These are phyloP conservation scores for Nephrotoma flavescens DNA, from an alignment of 2,888 invertebrate genomes.

Conservation along the genomic window DNA sequence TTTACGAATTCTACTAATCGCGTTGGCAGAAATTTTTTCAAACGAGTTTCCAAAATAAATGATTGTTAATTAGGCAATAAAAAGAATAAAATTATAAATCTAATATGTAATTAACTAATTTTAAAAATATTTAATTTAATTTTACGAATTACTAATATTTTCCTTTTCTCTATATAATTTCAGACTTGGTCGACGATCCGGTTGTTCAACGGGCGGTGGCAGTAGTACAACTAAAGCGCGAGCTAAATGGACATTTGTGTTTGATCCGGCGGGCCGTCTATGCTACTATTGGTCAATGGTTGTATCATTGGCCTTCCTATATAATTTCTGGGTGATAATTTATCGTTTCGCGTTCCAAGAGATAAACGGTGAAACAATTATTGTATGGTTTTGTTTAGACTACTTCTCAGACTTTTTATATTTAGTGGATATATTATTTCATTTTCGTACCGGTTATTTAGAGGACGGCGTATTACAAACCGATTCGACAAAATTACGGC, in stretches of 20 bases:
- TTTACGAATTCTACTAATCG: no score
- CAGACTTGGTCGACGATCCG: conserved; percentile 17
- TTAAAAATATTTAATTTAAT: no score
- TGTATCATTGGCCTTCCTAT: conserved; percentile 88
- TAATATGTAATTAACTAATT: no score
- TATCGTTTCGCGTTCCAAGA: conserved; percentile 98
- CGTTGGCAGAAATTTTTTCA: no score
- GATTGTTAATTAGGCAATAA: no score
- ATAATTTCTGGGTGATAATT: conserved; percentile 96
- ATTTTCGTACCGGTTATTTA: conserved; percentile 92
- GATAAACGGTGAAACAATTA: conserved; percentile 81
- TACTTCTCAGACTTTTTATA: conserved; percentile 94
- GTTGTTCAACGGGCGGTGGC: conserved; percentile 14
- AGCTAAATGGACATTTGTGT: conserved; percentile 83
- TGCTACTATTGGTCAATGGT: conserved; percentile 98
- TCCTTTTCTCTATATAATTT: conserved; percentile 2
- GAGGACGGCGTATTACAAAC: conserved; percentile 97
- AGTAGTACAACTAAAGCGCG: conserved; percentile 22
- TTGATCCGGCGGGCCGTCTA: conserved; percentile 93
- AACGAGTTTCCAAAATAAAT: no score
- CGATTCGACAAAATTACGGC: conserved; percentile 79
- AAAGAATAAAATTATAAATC: no score
- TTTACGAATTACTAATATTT: no score
- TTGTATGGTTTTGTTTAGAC: conserved; percentile 94
- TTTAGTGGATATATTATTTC: conserved; percentile 90